Percentiles rank a stretch among this genome's conserved stretches.
Evolutionary conservation across 2,888 invertebrate genomes (phyloP).

Genomic region (Cataglyphis altisquamis): DNA sequence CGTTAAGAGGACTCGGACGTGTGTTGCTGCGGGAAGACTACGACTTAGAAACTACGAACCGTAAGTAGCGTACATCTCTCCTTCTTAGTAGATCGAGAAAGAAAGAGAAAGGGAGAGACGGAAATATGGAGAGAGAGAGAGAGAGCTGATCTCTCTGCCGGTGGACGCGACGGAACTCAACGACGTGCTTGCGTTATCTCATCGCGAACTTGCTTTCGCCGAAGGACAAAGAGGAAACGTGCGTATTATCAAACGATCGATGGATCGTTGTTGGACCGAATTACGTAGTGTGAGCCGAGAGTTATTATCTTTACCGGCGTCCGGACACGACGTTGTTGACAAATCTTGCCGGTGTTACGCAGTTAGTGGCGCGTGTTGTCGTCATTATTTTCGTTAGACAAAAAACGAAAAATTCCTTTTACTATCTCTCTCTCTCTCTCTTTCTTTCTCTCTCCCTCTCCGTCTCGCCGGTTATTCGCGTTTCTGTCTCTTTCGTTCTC

Average conservation of each 20-base stretch:
- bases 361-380: conserved; percentile 41
- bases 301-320: conserved; percentile 38
- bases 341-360: conserved; percentile 28
- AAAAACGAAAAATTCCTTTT: background rate
- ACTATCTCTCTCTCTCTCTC: conserved; percentile 12
- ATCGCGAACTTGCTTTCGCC: background rate
- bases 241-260: conserved; percentile 11
- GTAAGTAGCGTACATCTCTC: conserved; percentile 62
- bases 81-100: conserved; percentile 38
- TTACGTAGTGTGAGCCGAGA: conserved; percentile 27
- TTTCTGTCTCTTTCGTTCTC: background rate
- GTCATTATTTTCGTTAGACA: conserved; percentile 41
- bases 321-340: conserved; percentile 16
- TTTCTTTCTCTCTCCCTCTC: background rate
- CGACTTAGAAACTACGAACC: conserved; percentile 4
- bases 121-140: background rate
- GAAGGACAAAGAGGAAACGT: background rate
- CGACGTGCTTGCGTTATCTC: conserved; percentile 15
- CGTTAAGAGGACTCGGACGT: conserved; percentile 44
- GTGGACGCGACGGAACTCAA: background rate
- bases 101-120: background rate
- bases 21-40: conserved; percentile 49
- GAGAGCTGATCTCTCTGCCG: conserved; percentile 12
- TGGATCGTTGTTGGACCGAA: conserved; percentile 5
- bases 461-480: background rate